These are phyloP conservation scores for Apis mellifera DNA, from an alignment of 1,140 invertebrate genomes.

Conservation along the genomic window Amel_HAv3.1 CM009945.2:2104001-2104500, in stretches of 20 bases:
- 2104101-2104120: slow-evolving; percentile 59
- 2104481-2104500: neutral
- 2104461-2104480: neutral
- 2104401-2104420: neutral
- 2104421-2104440: neutral
- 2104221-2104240: neutral
- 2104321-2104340: neutral
- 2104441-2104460: neutral
- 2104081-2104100: slow-evolving; percentile 67
- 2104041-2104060: slow-evolving; percentile 48
- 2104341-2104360: slow-evolving; percentile 2
- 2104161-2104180: neutral
- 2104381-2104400: neutral
- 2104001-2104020: slow-evolving; percentile 75
- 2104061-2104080: slow-evolving; percentile 63
- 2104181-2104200: neutral
- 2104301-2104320: no score
- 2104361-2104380: neutral
- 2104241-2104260: neutral
- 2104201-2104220: neutral
- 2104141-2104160: no score
- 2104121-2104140: slow-evolving; percentile 1
- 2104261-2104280: neutral
- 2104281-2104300: neutral
- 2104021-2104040: slow-evolving; percentile 75